Conservation (phyloP, 1,140 invertebrate genomes). For the Caenorhabditis brenneri region DNA sequence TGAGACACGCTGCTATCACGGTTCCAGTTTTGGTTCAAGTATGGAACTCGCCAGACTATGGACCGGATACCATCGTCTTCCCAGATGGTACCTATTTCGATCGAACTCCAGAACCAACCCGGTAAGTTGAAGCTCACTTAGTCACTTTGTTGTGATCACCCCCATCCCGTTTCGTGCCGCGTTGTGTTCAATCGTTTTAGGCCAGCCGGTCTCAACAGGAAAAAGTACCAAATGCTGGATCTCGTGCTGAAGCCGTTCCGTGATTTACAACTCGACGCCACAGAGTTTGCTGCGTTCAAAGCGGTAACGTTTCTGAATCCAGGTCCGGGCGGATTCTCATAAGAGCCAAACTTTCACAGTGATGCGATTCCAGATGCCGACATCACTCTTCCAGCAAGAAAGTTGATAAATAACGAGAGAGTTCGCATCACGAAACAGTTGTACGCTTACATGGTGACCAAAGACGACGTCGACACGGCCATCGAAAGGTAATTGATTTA, state of each 20-base stretch:
- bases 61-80: slow-evolving; percentile 67
- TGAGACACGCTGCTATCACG: slow-evolving; percentile 69
- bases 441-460: slow-evolving; percentile 66
- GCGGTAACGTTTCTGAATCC: slow-evolving; percentile 71
- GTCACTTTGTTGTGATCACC: not conserved
- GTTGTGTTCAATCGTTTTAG: slow-evolving; percentile 51
- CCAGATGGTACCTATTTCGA: slow-evolving; percentile 68
- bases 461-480: slow-evolving; percentile 62
- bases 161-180: slow-evolving; percentile 11
- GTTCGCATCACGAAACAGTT: slow-evolving; percentile 65
- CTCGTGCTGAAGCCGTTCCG: slow-evolving; percentile 69
- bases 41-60: slow-evolving; percentile 67
- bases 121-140: slow-evolving; percentile 28
- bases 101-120: slow-evolving; percentile 61
- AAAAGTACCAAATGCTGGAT: slow-evolving; percentile 70
- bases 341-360: slow-evolving; percentile 35
- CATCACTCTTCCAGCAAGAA: slow-evolving; percentile 51
- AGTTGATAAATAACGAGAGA: slow-evolving; percentile 56
- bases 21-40: slow-evolving; percentile 69
- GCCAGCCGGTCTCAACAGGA: slow-evolving; percentile 68
- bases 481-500: slow-evolving; percentile 57
- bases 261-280: slow-evolving; percentile 66
- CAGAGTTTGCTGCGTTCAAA: slow-evolving; percentile 70
- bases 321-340: slow-evolving; percentile 61
- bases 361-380: slow-evolving; percentile 53